These are phyloP conservation scores for Adelphocoris suturalis DNA, from an alignment of 2,888 invertebrate species.

Conservation along the genomic window DNA sequence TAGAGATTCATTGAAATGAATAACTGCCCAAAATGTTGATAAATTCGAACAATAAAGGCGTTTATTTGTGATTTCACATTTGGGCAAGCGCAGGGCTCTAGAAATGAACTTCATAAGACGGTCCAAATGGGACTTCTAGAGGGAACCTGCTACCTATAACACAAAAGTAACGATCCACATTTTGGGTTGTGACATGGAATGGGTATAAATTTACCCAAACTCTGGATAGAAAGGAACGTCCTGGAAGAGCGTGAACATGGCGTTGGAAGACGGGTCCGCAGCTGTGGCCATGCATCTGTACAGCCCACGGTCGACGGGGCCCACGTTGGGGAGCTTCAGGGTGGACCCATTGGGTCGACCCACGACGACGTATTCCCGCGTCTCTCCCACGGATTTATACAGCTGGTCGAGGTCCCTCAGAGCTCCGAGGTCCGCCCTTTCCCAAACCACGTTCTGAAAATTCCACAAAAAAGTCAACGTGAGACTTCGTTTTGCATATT, in stretches of 20 bases:
- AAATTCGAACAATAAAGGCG: too few relatives aligned
- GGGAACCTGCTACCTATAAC: too few relatives aligned
- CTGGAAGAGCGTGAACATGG: slow-evolving; percentile 76
- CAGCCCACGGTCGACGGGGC: slow-evolving; percentile 76
- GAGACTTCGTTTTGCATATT: too few relatives aligned
- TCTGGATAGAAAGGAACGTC: slow-evolving; percentile 77
- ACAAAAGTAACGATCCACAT: too few relatives aligned
- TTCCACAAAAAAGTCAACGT: too few relatives aligned
- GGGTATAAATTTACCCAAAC: slow-evolving; percentile 46
- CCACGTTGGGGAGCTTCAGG: slow-evolving; percentile 75
- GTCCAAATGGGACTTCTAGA: too few relatives aligned
- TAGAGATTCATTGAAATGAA: too few relatives aligned
- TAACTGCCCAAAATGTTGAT: too few relatives aligned
- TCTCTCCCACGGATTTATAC: slow-evolving; percentile 75
- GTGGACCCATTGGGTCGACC: slow-evolving; percentile 75
- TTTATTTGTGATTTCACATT: too few relatives aligned
- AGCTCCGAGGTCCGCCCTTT: slow-evolving; percentile 76
- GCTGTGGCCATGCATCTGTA: slow-evolving; percentile 77
- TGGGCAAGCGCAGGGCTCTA: too few relatives aligned
- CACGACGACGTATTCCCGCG: slow-evolving; percentile 76
- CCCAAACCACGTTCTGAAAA: slow-evolving; percentile 77
- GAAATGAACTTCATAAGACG: too few relatives aligned
- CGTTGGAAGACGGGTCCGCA: slow-evolving; percentile 74
- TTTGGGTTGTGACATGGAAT: too few relatives aligned
- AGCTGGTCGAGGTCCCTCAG: slow-evolving; percentile 75